Evolutionary conservation across 2,113 vertebrate genomes (phyloP).

Genomic region (Mixornis gularis): DNA sequence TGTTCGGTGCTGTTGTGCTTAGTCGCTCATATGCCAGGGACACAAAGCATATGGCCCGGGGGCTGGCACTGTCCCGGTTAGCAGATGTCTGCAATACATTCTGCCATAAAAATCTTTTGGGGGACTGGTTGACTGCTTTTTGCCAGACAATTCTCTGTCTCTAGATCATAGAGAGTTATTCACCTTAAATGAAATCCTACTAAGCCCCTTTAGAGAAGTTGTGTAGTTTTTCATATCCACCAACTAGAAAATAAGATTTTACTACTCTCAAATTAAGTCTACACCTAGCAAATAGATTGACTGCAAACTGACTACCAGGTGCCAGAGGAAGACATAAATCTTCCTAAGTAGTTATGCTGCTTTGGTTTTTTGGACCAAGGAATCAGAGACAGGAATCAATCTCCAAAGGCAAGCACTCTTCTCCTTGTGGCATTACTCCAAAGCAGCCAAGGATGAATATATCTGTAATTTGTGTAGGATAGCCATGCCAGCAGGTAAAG

Average conservation of each 20-base stretch:
- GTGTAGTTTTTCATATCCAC: slow-evolving; percentile 20
- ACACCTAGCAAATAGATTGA: not conserved
- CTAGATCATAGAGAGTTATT: slow-evolving; percentile 50
- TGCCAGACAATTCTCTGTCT: slow-evolving; percentile 59
- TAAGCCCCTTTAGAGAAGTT: slow-evolving; percentile 25
- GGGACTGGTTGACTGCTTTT: slow-evolving; percentile 59
- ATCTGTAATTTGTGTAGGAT: not conserved
- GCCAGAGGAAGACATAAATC: not conserved
- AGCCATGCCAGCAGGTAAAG: not conserved
- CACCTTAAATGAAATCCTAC: slow-evolving; percentile 54
- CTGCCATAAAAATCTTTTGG: slow-evolving; percentile 60
- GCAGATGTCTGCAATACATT: slow-evolving; percentile 70
- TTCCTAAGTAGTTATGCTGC: not conserved
- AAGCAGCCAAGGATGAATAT: not conserved
- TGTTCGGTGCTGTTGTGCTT: slow-evolving; percentile 56
- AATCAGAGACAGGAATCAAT: not conserved
- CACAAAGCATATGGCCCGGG: slow-evolving; percentile 65
- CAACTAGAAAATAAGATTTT: not conserved
- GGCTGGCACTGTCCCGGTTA: slow-evolving; percentile 62
- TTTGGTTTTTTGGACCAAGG: not conserved
- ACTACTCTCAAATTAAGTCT: not conserved
- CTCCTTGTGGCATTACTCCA: not conserved
- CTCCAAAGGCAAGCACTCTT: not conserved
- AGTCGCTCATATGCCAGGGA: slow-evolving; percentile 60
- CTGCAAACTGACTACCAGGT: not conserved